Base-by-base conservation (phyloP, 2,113 vertebrate species). In the Psettodes erumei region DNA sequence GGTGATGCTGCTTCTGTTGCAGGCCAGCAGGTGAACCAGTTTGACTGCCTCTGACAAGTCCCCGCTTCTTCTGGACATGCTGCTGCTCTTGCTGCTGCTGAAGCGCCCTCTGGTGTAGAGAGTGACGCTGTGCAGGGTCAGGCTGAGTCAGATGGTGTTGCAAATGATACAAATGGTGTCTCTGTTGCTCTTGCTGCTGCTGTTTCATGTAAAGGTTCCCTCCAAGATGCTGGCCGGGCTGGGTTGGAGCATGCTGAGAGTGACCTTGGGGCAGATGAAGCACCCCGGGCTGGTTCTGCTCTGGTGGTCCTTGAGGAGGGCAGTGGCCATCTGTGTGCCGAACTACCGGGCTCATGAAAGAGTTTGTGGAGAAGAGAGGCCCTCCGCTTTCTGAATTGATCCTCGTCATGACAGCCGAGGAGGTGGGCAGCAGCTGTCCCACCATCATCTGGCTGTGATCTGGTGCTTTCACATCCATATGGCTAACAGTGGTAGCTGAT, bases 121-220 rank as follows among this genome's bases (percentile, higher is more conserved):
- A 65, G 50, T 96, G 97, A 19, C 96, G 89, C 70, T 95, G 94
- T 53, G 84, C 82, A 1, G 91, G 59, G 92, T 99, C 97, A n/a
- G 95, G 89, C 0, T 96, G 97, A 10, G 94, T 82, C 43, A 96
- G 87, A 0, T 98, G 97, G 81, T 96, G 96, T 79, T 98, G 97
- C 71, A 98, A 89, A 76, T 99, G 98, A 81, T 98, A 99, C 35
- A 98, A 89, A 58, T 98, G 96, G 88, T 99, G 97, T 8, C 95
- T 94, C 70, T 94, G 93, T 13, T 91, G 93, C 75, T 95, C 92
- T 40, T 93, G 93, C 48, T 91, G 86, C 43, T 93, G 92, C 66
- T 91, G 89, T 37, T 99, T 99, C 84, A 98, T 77, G 86, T 98
- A 99, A 0, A 92, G 93, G 43, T 98, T 96, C 67, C 93, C 96